Base-by-base conservation (phyloP, 2,888 invertebrate genomes). In the Tromatobia lineatoria region DNA sequence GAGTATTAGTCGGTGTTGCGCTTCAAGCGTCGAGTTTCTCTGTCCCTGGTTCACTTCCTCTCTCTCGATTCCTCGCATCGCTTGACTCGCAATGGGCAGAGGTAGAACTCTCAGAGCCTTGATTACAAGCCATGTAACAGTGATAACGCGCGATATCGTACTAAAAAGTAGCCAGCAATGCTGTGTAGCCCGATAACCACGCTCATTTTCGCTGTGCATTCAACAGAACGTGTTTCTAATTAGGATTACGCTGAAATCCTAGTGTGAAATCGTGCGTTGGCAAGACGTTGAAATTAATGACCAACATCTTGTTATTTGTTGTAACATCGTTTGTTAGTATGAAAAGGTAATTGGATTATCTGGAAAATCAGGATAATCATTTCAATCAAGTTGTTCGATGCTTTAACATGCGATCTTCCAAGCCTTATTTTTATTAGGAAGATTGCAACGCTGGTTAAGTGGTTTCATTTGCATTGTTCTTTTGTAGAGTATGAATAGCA, bases 51-150 rank as follows among this genome's bases (percentile, higher is more conserved):
- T 69, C 52, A 47, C 52, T 74, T 25, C 52, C 59, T 67, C 42
- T 38, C 73, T 73, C 77, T 50, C 67, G 11, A 61, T 38, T 57
- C n/a, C 66, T 77, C 67, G 71, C 52, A 47, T 73, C 45, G 59
- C 11, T 42, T 15, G 42, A 52, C 13, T 52, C 67, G 42, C 18
- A 54, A 67, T 15, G 67, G 38, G 23, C 67, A 50, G 59, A 64
- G 71, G 47, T 42, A 66, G 57, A 29, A 61, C 29, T 34, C 67
- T 42, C 52, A 66, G 54, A 52, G 59, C 57, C 11, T 54, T 50
- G 81, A 77, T 77, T 76, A 77, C 77, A 78, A 77, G 50, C 67
- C 69, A 38, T 67, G 64, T 71, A 71, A 81, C 77, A 59, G 73
- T 67, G 73, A 73, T 78, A 78, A 81, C 70, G 50, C 70, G 78